Conservation (phyloP, 2,113 vertebrate genomes). For the Sarotherodon lohbergeri region DNA sequence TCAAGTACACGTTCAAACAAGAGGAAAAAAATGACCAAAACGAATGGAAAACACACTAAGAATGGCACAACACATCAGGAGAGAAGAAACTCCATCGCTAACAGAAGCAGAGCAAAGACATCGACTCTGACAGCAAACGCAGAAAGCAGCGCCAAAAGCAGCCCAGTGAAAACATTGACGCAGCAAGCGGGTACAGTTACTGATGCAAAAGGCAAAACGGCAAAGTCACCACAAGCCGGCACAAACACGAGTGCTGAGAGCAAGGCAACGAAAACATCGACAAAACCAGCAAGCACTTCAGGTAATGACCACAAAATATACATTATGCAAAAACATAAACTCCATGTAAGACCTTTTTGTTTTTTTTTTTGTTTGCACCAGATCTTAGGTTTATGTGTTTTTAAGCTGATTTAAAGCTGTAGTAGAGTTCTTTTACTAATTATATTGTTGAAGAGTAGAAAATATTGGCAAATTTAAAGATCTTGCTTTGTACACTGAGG, state of each 20-base stretch:
- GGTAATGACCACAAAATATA: not conserved
- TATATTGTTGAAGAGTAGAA: not conserved
- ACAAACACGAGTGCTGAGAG: not conserved
- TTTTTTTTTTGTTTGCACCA: not conserved
- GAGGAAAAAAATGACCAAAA: not conserved
- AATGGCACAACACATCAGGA: not conserved
- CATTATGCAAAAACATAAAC: not conserved
- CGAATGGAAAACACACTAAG: fast-evolving
- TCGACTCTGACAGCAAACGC: not conserved
- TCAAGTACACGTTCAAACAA: not conserved
- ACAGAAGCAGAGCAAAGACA: not conserved
- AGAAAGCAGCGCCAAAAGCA: not conserved
- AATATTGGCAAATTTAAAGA: not conserved
- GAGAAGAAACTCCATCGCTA: not conserved
- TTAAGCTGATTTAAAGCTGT: not conserved
- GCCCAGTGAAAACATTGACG: not conserved
- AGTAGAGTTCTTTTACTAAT: not conserved
- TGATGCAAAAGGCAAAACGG: not conserved
- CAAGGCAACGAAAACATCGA: not conserved
- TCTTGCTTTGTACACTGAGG: not conserved
- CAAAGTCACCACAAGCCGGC: not conserved
- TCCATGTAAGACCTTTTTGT: not conserved
- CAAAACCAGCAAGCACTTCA: not conserved
- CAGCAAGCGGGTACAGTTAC: too few relatives aligned
- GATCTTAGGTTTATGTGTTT: not conserved